phyloP scores from a whole-genome alignment of 2,797 vertebrate species.

The Schizothorax lantsangensis region DNA sequence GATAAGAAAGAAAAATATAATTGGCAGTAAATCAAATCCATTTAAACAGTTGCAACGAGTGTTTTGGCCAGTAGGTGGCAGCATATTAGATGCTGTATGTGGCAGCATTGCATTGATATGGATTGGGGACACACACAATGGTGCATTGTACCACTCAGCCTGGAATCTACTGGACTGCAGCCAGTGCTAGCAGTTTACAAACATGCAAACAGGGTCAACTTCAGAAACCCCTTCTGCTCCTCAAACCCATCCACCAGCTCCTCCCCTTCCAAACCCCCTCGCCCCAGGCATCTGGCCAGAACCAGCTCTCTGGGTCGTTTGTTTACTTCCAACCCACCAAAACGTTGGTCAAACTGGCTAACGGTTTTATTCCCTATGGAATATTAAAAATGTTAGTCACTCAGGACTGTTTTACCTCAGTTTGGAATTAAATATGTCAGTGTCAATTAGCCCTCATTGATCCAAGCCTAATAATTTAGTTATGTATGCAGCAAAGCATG shows the following conservation, averaged over 20 bases:
- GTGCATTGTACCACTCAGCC: constrained; percentile 72
- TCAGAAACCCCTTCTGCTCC: constrained; percentile 55
- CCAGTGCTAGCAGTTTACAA: constrained; percentile 62
- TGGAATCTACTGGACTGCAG: constrained; percentile 73
- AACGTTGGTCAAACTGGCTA: constrained; percentile 5
- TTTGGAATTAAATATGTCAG: not conserved
- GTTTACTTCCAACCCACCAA: constrained; percentile 45
- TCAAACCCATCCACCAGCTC: constrained; percentile 30
- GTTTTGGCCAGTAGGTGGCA: constrained; percentile 62
- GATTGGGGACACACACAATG: constrained; percentile 77
- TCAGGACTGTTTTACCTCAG: not conserved
- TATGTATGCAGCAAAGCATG: not conserved
- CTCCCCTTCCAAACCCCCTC: constrained; percentile 29
- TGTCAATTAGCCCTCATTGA: not conserved
- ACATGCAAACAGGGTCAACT: constrained; percentile 64
- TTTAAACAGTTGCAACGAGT: constrained; percentile 21
- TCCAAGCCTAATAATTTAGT: constrained; percentile 2
- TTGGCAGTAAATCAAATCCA: not conserved
- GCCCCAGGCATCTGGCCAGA: constrained; percentile 45
- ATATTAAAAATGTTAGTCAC: constrained; percentile 26
- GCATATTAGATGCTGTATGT: constrained; percentile 38
- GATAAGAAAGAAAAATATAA: not conserved
- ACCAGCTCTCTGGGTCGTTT: constrained; percentile 38
- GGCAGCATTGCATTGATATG: constrained; percentile 59
- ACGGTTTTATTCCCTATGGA: not conserved